Evolutionary conservation across 2,888 invertebrate species (phyloP).

Genomic region (Alloscopus bannaensis): DNA sequence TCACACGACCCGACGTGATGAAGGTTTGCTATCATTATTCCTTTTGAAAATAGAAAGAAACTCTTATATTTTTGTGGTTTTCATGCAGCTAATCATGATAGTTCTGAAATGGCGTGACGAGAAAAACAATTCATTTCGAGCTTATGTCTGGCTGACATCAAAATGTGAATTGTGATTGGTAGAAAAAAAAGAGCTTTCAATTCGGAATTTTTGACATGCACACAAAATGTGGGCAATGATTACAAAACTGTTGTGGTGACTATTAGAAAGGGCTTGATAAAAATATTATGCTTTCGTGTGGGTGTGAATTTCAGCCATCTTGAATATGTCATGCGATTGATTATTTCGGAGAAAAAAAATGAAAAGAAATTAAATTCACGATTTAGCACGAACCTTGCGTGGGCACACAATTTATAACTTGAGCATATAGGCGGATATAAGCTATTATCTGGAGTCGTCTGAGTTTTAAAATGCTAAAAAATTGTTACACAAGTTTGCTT

Average conservation of each 20-base stretch:
- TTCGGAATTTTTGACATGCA: slow-evolving; percentile 62
- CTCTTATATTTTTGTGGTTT: too few species aligned
- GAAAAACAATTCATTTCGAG: slow-evolving; percentile 56
- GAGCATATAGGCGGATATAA: slow-evolving; percentile 55
- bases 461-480: too few species aligned
- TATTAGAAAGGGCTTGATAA: too few species aligned
- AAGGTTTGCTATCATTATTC: slow-evolving; percentile 50
- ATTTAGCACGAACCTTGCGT: slow-evolving; percentile 1
- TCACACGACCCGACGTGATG: slow-evolving; percentile 54
- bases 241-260: too few species aligned
- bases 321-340: slow-evolving; percentile 63
- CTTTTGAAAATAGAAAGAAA: background rate
- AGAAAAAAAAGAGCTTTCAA: slow-evolving; percentile 47
- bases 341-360: slow-evolving; percentile 42
- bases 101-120: slow-evolving; percentile 42
- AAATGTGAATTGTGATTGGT: slow-evolving; percentile 55
- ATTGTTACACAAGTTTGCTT: too few species aligned
- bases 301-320: slow-evolving; percentile 52
- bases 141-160: slow-evolving; percentile 43
- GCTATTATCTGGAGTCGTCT: too few species aligned
- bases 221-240: slow-evolving; percentile 27
- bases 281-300: slow-evolving; percentile 11
- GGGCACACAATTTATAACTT: too few species aligned
- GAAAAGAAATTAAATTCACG: background rate
- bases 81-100: slow-evolving; percentile 24